Conservation (phyloP, 2,888 invertebrate species). For the Yponomeuta sedellus region DNA sequence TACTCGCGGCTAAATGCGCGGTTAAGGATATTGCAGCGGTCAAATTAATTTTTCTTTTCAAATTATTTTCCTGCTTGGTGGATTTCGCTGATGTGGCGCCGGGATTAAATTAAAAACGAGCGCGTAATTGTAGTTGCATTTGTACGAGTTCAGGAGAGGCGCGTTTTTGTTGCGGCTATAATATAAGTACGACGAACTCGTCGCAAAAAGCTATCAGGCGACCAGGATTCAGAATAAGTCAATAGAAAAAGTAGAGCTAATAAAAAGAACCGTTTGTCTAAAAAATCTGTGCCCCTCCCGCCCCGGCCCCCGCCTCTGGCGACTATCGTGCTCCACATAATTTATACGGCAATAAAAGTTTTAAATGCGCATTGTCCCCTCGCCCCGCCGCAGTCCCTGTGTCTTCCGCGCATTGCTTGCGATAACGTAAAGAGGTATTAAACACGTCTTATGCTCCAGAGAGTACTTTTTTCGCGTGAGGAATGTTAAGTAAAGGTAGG, state of each 20-base stretch:
- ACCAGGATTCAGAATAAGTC: background rate
- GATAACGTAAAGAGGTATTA: background rate
- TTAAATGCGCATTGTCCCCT: slow-evolving; percentile 14
- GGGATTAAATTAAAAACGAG: background rate
- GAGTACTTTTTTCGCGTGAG: slow-evolving; percentile 2
- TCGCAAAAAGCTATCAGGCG: background rate
- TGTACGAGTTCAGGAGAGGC: background rate
- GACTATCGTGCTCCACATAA: slow-evolving; percentile 15
- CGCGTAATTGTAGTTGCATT: background rate
- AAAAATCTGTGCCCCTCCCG: background rate
- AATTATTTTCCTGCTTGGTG: slow-evolving; percentile 1
- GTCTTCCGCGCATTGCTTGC: background rate
- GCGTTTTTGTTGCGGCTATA: background rate
- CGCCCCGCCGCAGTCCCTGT: background rate
- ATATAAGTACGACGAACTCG: background rate
- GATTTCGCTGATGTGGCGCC: background rate
- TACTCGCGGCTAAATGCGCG: slow-evolving; percentile 5
- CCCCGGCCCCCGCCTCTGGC: background rate
- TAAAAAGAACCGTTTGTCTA: slow-evolving; percentile 9
- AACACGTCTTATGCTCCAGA: background rate
- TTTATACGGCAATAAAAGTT: slow-evolving; percentile 19
- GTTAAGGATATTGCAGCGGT: background rate
- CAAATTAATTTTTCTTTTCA: slow-evolving; percentile 8
- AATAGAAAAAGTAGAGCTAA: slow-evolving; percentile 1
- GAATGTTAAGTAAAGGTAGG: background rate